Evolutionary conservation across 2,888 invertebrate genomes (phyloP).

Genomic region (Drosophila maculinotata): DNA sequence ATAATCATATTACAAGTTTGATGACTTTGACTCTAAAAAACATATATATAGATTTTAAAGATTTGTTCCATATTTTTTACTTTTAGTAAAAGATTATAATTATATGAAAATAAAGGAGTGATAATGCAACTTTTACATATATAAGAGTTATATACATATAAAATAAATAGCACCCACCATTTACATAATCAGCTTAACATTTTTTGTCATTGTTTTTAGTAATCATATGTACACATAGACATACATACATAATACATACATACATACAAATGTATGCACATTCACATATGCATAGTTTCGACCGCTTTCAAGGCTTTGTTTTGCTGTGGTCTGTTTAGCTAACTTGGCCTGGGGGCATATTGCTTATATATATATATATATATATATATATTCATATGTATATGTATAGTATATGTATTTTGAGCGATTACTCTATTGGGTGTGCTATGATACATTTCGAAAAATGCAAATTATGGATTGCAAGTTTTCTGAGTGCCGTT

Average conservation of each 20-base stretch:
- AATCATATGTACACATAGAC: background rate
- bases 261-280: background rate
- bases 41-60: too few species aligned
- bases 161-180: too few species aligned
- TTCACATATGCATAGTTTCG: constrained; percentile 1
- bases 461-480: constrained; percentile 15
- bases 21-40: too few species aligned
- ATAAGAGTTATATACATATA: too few species aligned
- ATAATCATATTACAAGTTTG: too few species aligned
- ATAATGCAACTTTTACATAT: too few species aligned
- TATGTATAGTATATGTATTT: too few species aligned
- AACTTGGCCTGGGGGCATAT: constrained; percentile 9
- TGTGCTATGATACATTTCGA: constrained; percentile 9
- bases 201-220: background rate
- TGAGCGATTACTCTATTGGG: constrained; percentile 13
- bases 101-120: too few species aligned
- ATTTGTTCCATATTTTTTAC: too few species aligned
- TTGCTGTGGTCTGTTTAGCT: constrained; percentile 13
- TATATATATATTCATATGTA: background rate
- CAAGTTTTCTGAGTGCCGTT: background rate
- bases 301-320: constrained; percentile 26
- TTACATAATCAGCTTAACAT: too few species aligned
- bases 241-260: background rate
- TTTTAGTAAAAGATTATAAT: too few species aligned
- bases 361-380: background rate